Percentiles rank a stretch among this genome's conserved stretches.
Evolutionary conservation across 2,888 invertebrate species (phyloP).

Genomic region (Polietes domitor): DNA sequence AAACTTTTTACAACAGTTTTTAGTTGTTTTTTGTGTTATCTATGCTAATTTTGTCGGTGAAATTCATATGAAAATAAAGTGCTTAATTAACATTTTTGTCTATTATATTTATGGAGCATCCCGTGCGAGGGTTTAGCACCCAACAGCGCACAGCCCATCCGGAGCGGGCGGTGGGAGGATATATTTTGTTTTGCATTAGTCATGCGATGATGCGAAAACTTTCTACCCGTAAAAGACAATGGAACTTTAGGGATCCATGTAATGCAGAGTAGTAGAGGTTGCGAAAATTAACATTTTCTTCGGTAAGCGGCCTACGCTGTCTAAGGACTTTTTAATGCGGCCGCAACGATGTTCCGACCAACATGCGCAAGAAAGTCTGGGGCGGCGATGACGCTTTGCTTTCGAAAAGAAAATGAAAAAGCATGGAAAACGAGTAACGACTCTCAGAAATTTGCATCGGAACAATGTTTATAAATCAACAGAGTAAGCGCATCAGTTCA

Average conservation of each 20-base stretch:
- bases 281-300: slow-evolving; percentile 21
- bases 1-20: slow-evolving; percentile 41
- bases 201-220: slow-evolving; percentile 28
- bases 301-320: not conserved
- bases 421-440: not conserved
- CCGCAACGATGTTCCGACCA: not conserved
- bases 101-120: slow-evolving; percentile 29
- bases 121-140: slow-evolving; percentile 23
- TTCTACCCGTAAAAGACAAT: slow-evolving; percentile 19
- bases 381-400: not conserved
- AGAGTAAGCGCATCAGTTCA: no score
- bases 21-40: slow-evolving; percentile 26
- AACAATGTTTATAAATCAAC: no score
- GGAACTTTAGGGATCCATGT: slow-evolving; percentile 10
- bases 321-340: not conserved
- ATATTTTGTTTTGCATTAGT: slow-evolving; percentile 18
- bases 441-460: no score
- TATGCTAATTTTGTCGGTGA: slow-evolving; percentile 44
- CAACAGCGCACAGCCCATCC: not conserved
- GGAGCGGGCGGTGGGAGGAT: not conserved
- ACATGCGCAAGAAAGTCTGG: not conserved
- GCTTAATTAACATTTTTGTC: slow-evolving; percentile 51
- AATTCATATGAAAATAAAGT: slow-evolving; percentile 56
- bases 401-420: not conserved
- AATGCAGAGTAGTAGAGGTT: slow-evolving; percentile 4